phyloP scores from a whole-genome alignment of 1,140 invertebrate genomes.

The Drosophila pallidifrons region DNA sequence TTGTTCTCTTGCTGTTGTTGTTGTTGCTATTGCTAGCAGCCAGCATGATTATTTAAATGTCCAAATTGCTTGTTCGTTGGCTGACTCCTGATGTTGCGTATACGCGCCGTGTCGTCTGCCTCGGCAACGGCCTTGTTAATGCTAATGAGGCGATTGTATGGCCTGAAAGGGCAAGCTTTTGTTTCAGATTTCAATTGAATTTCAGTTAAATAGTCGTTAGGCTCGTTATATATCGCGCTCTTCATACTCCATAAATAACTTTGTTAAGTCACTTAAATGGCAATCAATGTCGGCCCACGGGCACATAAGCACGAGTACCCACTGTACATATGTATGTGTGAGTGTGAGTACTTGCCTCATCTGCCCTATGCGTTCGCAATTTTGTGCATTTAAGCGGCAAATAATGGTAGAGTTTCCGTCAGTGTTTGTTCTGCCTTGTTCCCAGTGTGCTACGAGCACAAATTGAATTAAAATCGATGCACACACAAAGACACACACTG shows the following conservation, averaged over 20 bases:
- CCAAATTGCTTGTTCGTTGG: conserved; percentile 6
- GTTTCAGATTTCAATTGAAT: conserved; percentile 71
- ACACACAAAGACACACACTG: conserved; percentile 17
- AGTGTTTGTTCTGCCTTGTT: not conserved
- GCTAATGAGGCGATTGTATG: conserved; percentile 64
- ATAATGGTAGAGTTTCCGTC: conserved; percentile 38
- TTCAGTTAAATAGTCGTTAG: conserved; percentile 73
- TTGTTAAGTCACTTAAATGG: conserved; percentile 68
- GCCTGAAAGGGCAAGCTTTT: conserved; percentile 53
- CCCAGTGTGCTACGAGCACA: conserved; percentile 1
- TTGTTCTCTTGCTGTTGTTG: not conserved
- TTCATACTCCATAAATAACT: conserved; percentile 58
- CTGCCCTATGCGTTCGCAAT: conserved; percentile 11
- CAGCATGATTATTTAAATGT: conserved; percentile 4
- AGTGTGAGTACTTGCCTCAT: not conserved
- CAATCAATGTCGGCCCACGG: conserved; percentile 60
- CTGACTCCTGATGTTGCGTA: conserved; percentile 26
- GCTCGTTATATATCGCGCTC: conserved; percentile 55
- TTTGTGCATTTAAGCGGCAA: conserved; percentile 44
- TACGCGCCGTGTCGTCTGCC: conserved; percentile 12
- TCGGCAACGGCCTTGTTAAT: conserved; percentile 22
- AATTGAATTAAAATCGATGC: conserved; percentile 53
- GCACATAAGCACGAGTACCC: conserved; percentile 4
- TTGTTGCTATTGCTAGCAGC: no score
- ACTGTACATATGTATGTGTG: no score